A percentile compares a stretch with the other conserved stretches of the same genome.
Conservation (phyloP, 1,140 invertebrate species). For the Camponotus vicinus region DNA sequence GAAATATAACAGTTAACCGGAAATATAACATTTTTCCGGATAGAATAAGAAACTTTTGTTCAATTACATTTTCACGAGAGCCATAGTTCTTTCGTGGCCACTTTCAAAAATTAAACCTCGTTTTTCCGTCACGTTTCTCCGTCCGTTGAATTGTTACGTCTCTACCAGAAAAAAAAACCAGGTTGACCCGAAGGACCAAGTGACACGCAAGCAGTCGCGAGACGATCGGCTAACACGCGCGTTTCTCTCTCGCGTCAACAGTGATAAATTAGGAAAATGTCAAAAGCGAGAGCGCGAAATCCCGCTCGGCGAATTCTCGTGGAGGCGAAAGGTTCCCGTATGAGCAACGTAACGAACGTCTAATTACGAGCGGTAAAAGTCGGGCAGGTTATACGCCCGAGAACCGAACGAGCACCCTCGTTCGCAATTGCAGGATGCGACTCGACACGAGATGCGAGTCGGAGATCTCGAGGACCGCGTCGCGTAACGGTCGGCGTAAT, state of each 20-base stretch:
- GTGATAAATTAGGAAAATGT: slow-evolving; percentile 32
- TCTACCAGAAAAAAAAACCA: neutral
- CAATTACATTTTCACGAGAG: slow-evolving; percentile 16
- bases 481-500: slow-evolving; percentile 46
- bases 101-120: slow-evolving; percentile 26
- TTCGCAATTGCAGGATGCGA: neutral
- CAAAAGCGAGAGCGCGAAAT: slow-evolving; percentile 31
- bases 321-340: neutral
- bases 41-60: slow-evolving; percentile 20
- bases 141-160: neutral
- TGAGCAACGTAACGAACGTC: neutral
- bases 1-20: slow-evolving; percentile 22
- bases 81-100: neutral
- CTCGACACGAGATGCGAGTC: neutral
- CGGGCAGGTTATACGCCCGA: neutral
- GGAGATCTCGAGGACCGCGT: slow-evolving; percentile 31
- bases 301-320: slow-evolving; percentile 13
- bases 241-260: neutral
- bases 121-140: slow-evolving; percentile 18
- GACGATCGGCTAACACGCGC: slow-evolving; percentile 17
- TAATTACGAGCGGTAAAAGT: slow-evolving; percentile 43
- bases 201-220: neutral
- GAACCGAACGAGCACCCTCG: slow-evolving; percentile 27
- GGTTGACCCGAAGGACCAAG: neutral
- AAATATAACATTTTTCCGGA: slow-evolving; percentile 19